Evolutionary conservation across 2,113 vertebrate genomes (phyloP), one percentile per base, ranked within the genome.

Genomic region (Oreochromis niloticus): DNA sequence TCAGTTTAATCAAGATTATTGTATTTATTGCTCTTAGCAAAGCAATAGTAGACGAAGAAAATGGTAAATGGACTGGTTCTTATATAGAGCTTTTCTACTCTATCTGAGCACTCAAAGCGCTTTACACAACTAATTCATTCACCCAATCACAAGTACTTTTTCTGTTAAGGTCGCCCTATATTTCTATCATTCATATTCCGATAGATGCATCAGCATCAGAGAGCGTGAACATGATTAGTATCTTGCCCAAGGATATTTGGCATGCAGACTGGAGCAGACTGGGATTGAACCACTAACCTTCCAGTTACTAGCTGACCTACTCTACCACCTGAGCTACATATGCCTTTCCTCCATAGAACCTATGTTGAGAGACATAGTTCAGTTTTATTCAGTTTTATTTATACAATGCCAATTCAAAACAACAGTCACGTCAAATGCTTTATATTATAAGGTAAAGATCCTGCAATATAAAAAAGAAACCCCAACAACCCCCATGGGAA

Each of bases 301-400:
- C 27, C 8, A 59, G 57, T 32, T 59, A 59, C 1, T 2, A 59
- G 57, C 14, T 17, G 27, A 32, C 1, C 14, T 59, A 14, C 57
- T 59, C 57, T 32, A 1, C 3, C 27, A 59, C 56, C 56, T 59
- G 2, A 30, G 24, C 13, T 59, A 59, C 56, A 59, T 27, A 27
- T 27, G 27, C 27, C 27, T 27, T 27, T 27, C 6, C 4, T n/a
- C 61, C 32, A 1, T 2, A n/a, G 6, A 39, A 0, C 10, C 3
- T 39, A 39, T 66, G 61, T 39, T 39, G 10, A 63, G 9, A 63
- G 6, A 7, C 6, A 6, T 27, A 27, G 27, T 66, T 66, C 17
- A 12, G 30, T 66, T 66, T n/a, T 66, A 36, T 66, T 66, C 17
- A 12, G 30, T 66, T 66, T n/a, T 66, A 36, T 66, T 36, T n/a